phyloP scores from a whole-genome alignment of 2,797 vertebrate species.

The Cygnus olor region DNA sequence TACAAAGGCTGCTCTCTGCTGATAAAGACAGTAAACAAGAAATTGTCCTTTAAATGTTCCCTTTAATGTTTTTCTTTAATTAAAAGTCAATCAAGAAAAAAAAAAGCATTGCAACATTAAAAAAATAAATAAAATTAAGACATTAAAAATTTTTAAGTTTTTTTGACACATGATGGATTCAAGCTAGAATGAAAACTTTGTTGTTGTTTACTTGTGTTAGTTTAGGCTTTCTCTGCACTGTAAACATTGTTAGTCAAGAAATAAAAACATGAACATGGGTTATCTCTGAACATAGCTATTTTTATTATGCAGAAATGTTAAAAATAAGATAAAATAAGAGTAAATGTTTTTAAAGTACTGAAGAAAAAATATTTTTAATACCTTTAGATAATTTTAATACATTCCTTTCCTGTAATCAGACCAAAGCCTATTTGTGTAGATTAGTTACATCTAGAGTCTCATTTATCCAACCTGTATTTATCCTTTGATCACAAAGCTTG shows the following conservation, averaged over 20 bases:
- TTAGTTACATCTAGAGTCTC: constrained; percentile 77
- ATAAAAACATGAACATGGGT: background rate
- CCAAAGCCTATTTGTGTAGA: constrained; percentile 78
- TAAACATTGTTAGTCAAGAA: constrained; percentile 14
- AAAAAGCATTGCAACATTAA: constrained; percentile 5
- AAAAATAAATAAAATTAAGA: constrained; percentile 6
- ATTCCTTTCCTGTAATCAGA: constrained; percentile 78
- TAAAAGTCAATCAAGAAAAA: constrained; percentile 77
- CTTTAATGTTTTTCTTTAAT: constrained; percentile 77
- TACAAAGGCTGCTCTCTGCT: constrained; percentile 76
- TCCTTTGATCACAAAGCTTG: constrained; percentile 83
- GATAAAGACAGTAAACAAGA: constrained; percentile 80
- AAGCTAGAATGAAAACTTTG: constrained; percentile 37
- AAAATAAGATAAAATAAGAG: constrained; percentile 40
- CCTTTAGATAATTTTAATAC: constrained; percentile 74
- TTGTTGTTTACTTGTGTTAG: constrained; percentile 32
- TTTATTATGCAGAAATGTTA: constrained; percentile 22
- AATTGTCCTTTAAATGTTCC: constrained; percentile 74
- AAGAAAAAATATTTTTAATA: constrained; percentile 55
- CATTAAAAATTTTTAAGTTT: constrained; percentile 44
- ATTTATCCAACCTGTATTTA: constrained; percentile 83
- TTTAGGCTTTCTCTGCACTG: constrained; percentile 13
- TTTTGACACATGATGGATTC: background rate
- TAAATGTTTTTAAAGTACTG: constrained; percentile 26
- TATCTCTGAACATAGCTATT: background rate